Percentiles rank a stretch among this genome's conserved stretches.
These are phyloP conservation scores for Pseudoatta argentina DNA, from an alignment of 1,140 invertebrate genomes.

Conservation along the genomic window DNA sequence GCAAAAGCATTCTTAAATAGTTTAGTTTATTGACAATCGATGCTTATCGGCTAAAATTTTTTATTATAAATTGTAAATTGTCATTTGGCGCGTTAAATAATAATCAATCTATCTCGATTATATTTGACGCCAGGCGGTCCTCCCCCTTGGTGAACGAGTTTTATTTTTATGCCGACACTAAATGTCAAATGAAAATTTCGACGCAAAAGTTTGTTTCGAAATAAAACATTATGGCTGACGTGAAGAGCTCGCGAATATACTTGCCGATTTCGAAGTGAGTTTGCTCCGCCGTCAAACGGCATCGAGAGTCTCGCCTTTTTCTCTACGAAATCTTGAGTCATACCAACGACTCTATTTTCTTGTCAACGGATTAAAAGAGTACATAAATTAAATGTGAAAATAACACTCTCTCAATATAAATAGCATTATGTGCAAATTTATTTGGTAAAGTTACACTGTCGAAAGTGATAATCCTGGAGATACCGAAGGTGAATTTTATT, in stretches of 20 bases:
- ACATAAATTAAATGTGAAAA: not conserved
- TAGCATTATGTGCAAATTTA: not conserved
- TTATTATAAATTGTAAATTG: slow-evolving; percentile 55
- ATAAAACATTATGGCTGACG: slow-evolving; percentile 63
- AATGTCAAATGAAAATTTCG: slow-evolving; percentile 63
- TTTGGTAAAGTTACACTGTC: not conserved
- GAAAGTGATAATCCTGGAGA: not conserved
- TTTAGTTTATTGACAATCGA: not conserved
- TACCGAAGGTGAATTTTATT: slow-evolving; percentile 9
- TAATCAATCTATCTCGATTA: slow-evolving; percentile 60
- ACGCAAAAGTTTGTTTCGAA: slow-evolving; percentile 56
- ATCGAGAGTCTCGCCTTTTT: slow-evolving; percentile 12
- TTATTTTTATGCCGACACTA: slow-evolving; percentile 59
- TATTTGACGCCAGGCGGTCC: slow-evolving; percentile 50
- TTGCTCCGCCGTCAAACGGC: slow-evolving; percentile 20
- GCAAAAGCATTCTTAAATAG: slow-evolving; percentile 12
- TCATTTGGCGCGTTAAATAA: slow-evolving; percentile 52
- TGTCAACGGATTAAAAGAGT: not conserved
- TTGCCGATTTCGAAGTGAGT: slow-evolving; percentile 37
- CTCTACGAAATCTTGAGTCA: not conserved
- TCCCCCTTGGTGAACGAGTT: slow-evolving; percentile 54
- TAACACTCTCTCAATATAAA: not conserved
- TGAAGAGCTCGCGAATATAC: slow-evolving; percentile 56
- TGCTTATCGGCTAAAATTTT: slow-evolving; percentile 5
- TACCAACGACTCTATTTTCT: not conserved